Evolutionary conservation across 30 jellyfish, hydroid and myxozoan species (phyloP).

Genomic region (Catostylus mosaicus): DNA sequence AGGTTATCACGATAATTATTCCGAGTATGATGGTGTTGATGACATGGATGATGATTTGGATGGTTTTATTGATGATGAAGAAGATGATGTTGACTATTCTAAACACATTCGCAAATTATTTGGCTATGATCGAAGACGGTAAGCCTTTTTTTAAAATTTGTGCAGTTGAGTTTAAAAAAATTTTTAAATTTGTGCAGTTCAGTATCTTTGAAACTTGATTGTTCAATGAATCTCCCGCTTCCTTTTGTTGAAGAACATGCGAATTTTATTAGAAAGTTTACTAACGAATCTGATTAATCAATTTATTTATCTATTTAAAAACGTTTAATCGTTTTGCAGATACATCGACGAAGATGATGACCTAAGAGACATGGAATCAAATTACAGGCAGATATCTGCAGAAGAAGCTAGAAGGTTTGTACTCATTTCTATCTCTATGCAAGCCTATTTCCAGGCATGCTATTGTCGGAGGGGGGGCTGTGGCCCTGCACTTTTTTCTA

Average conservation of each 20-base stretch:
- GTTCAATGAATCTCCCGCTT: too few relatives aligned
- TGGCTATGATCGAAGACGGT: conserved; percentile 91
- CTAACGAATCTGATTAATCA: too few relatives aligned
- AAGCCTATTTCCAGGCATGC: too few relatives aligned
- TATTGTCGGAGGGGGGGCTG: too few relatives aligned
- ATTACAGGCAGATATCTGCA: conserved; percentile 80
- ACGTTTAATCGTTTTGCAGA: conserved; percentile 27
- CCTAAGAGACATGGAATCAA: conserved; percentile 85
- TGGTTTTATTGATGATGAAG: conserved; percentile 92
- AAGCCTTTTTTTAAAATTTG: too few relatives aligned
- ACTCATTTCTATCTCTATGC: not conserved
- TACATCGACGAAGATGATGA: conserved; percentile 85
- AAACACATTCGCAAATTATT: conserved; percentile 76
- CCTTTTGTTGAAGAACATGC: too few relatives aligned
- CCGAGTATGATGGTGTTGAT: conserved; percentile 67
- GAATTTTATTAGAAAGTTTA: too few relatives aligned
- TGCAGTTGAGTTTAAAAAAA: too few relatives aligned
- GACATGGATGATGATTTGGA: conserved; percentile 80
- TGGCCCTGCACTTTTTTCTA: too few relatives aligned
- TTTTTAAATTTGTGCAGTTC: too few relatives aligned
- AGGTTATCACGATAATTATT: conserved; percentile 46
- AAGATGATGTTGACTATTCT: conserved; percentile 69
- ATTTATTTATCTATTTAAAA: too few relatives aligned
- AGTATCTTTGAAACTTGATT: too few relatives aligned
- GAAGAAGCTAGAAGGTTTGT: conserved; percentile 96